Conservation (phyloP, 2,113 vertebrate genomes). For the Nestor notabilis region DNA sequence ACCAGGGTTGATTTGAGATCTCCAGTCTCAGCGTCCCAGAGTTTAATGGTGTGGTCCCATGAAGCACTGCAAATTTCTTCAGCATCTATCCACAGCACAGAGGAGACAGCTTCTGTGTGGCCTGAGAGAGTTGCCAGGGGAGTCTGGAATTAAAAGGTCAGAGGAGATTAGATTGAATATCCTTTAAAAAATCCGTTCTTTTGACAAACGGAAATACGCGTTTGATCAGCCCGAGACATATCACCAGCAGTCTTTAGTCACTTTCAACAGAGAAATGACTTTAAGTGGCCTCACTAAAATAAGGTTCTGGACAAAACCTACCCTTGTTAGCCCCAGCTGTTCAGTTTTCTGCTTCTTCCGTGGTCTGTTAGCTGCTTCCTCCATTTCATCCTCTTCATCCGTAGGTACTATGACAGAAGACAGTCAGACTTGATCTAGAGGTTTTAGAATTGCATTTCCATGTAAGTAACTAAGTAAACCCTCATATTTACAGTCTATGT, state of each 20-base stretch:
- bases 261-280: neutral
- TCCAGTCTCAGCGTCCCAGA: constrained; percentile 93
- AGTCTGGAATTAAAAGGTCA: constrained; percentile 78
- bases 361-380: constrained; percentile 85
- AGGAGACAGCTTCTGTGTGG: constrained; percentile 92
- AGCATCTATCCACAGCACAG: constrained; percentile 89
- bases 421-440: neutral
- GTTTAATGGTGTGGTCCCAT: constrained; percentile 94
- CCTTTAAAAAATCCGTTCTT: neutral
- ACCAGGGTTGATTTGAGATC: constrained; percentile 89
- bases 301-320: constrained; percentile 49
- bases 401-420: constrained; percentile 81
- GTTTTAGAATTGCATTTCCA: neutral
- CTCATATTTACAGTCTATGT: neutral
- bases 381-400: constrained; percentile 90
- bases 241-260: neutral
- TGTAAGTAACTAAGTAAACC: neutral
- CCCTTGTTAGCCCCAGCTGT: constrained; percentile 90
- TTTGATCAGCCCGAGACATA: neutral
- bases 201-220: neutral
- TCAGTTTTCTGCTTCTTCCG: constrained; percentile 97
- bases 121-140: constrained; percentile 93
- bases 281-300: neutral
- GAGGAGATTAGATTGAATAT: neutral
- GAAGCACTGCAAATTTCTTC: constrained; percentile 95